Base-by-base conservation (phyloP, 2,113 vertebrate genomes). In the Columbina picui region DNA sequence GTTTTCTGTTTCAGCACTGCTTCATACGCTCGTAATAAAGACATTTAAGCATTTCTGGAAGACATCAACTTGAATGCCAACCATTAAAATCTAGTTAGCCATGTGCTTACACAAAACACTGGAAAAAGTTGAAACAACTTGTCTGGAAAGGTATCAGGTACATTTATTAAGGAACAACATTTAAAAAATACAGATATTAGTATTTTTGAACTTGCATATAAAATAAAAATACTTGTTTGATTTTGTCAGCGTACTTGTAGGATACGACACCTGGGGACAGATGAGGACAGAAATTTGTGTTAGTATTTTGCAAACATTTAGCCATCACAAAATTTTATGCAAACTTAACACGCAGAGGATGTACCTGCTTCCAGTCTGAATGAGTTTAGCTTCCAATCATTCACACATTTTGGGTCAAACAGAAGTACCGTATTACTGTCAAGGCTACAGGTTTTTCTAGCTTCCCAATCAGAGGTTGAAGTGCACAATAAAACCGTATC, bases 191-290 rank as follows among this genome's bases (percentile, higher is more conserved):
- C 6, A 94, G 6, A 36, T 23, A 59, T 27, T 30, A 50, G 3
- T 16, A 77, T 56, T 70, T 83, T 83, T 38, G 13, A 91, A 23
- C 52, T 78, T 90, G 39, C 25, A 25, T 19, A 63, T 25, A 41
- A 71, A 84, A 83, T 7, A 23, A 45, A 29, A 57, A 75, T 43
- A 8, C 3, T 17, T 53, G 20, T 23, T 84, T 25, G 4, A 49
- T 41, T 75, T 68, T 32, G 19, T 49, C 90, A 84, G 59, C 12
- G 2, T 67, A 21, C 27, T 67, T 56, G 15, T 15, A 93, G 73
- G 39, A 84, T 87, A 76, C 71, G 84, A 7, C 32, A 96, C 63
- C 96, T 96, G 69, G 23, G 57, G 49, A 96, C 75, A 96, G 52
- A 96, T 7, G 41, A 64, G 32, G 2, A 88, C 16, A 83, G 64